phyloP scores from a whole-genome alignment of 2,888 invertebrate genomes.

The Anagyrus pseudococci region DNA sequence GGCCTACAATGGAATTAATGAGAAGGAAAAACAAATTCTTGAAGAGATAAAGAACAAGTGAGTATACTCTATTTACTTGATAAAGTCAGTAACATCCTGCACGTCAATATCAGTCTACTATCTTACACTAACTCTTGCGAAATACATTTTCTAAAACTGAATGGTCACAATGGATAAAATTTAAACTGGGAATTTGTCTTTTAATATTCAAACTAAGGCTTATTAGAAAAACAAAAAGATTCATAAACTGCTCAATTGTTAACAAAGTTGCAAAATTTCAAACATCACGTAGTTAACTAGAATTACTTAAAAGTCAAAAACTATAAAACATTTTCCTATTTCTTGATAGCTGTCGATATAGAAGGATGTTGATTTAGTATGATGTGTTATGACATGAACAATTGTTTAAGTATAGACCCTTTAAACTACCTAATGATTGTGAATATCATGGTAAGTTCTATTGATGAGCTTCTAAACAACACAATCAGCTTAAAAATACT shows the following conservation, averaged over 20 bases:
- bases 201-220: no score
- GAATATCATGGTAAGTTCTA: conserved; percentile 27
- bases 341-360: conserved; percentile 49
- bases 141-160: no score
- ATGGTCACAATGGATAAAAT: no score
- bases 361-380: conserved; percentile 49
- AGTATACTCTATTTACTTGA: conserved; percentile 45
- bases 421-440: conserved; percentile 34
- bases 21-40: conserved; percentile 71
- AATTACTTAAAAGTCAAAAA: conserved; percentile 5
- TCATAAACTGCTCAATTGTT: no score
- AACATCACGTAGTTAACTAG: conserved; percentile 15
- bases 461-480: neutral
- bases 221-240: no score
- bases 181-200: no score
- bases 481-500: neutral
- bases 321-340: conserved; percentile 41
- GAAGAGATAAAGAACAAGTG: conserved; percentile 71
- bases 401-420: conserved; percentile 28
- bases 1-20: conserved; percentile 69
- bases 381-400: conserved; percentile 41
- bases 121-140: neutral
- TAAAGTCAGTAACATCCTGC: no score
- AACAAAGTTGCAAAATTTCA: no score
- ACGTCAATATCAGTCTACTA: neutral